A percentile compares a stretch with the other conserved stretches of the same genome.
phyloP scores from a whole-genome alignment of 2,888 invertebrate species.

The Cactoblastis cactorum region DNA sequence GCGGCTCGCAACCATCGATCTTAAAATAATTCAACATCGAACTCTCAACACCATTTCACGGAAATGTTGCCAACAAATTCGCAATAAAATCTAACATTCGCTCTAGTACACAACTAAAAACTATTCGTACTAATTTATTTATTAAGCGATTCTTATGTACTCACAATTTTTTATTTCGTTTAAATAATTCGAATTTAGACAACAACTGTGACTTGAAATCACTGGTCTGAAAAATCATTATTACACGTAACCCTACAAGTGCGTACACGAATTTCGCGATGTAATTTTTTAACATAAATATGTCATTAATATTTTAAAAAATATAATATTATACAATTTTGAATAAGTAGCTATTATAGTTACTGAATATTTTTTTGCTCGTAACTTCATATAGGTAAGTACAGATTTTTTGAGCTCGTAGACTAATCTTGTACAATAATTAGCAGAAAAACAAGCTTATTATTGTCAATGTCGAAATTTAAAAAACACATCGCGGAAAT shows the following conservation, averaged over 20 bases:
- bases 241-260: not conserved
- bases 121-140: not conserved
- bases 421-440: not conserved
- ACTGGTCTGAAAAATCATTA: not conserved
- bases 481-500: not conserved
- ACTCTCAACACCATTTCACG: conserved; percentile 4
- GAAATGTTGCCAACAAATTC: conserved; percentile 5
- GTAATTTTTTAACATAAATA: not conserved
- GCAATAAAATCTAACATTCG: not conserved
- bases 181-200: conserved; percentile 8
- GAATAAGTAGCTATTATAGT: too few relatives aligned
- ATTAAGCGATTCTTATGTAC: conserved; percentile 2
- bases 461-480: not conserved
- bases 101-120: conserved; percentile 4
- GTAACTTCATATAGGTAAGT: too few relatives aligned
- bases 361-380: too few relatives aligned
- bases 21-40: conserved; percentile 12
- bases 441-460: not conserved
- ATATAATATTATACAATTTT: too few relatives aligned
- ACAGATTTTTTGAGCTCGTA: too few relatives aligned
- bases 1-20: conserved; percentile 4
- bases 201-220: conserved; percentile 2
- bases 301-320: too few relatives aligned
- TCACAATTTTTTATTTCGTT: not conserved
- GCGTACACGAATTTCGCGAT: not conserved